These are phyloP conservation scores for Varanus salvator DNA, from an alignment of 2,113 vertebrate species.

Conservation along the genomic window DNA sequence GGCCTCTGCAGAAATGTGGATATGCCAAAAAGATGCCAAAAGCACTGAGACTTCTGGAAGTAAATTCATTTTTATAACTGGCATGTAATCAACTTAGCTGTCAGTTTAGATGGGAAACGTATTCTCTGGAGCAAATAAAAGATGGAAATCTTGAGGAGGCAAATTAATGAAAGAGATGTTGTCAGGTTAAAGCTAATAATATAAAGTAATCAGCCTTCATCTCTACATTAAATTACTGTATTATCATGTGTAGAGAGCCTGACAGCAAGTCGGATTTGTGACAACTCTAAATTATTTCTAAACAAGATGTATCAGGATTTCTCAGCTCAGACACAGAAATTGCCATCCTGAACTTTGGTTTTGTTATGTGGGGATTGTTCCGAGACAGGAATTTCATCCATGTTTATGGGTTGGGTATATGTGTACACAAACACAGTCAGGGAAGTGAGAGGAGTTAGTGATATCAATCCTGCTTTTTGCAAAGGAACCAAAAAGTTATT, in stretches of 20 bases:
- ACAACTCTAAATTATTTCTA: slow-evolving; percentile 76
- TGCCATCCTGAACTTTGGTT: slow-evolving; percentile 51
- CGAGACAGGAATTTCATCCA: slow-evolving; percentile 42
- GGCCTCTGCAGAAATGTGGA: slow-evolving; percentile 72
- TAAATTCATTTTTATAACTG: slow-evolving; percentile 84
- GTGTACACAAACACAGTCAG: neutral
- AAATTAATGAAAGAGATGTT: slow-evolving; percentile 82
- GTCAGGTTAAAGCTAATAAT: slow-evolving; percentile 81
- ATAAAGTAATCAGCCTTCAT: slow-evolving; percentile 79
- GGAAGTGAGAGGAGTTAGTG: neutral
- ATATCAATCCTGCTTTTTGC: neutral
- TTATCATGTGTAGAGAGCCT: slow-evolving; percentile 70
- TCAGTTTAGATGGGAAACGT: slow-evolving; percentile 79
- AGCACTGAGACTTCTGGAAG: slow-evolving; percentile 70
- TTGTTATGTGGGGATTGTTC: neutral
- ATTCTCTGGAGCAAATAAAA: slow-evolving; percentile 80
- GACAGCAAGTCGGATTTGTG: slow-evolving; percentile 72
- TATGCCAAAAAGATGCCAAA: slow-evolving; percentile 77
- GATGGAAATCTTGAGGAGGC: slow-evolving; percentile 79
- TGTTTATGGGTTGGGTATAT: slow-evolving; percentile 27
- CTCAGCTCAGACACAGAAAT: slow-evolving; percentile 46
- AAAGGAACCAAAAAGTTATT: neutral
- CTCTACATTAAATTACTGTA: slow-evolving; percentile 78
- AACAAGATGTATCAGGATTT: slow-evolving; percentile 64
- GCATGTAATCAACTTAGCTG: slow-evolving; percentile 83